Evolutionary conservation across 2,113 vertebrate genomes (phyloP).

Genomic region (Pipra filicauda): DNA sequence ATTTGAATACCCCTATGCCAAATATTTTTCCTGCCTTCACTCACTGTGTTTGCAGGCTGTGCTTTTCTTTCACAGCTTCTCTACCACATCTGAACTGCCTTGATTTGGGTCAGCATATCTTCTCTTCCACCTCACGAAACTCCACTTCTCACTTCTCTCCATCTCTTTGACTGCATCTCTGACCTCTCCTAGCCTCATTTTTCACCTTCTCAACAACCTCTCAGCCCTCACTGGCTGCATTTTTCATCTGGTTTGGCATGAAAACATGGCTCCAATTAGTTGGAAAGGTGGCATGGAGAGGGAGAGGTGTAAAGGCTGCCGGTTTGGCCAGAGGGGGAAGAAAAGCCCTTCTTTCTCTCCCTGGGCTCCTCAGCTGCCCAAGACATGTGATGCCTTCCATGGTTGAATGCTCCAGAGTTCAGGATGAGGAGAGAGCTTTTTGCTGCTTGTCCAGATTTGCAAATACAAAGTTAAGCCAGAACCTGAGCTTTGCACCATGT

Average conservation of each 20-base stretch:
- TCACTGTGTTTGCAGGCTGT: not conserved
- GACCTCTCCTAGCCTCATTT: constrained; percentile 9
- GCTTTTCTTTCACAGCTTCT: not conserved
- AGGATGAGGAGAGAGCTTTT: not conserved
- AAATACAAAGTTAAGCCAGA: not conserved
- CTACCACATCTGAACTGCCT: not conserved
- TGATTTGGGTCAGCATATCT: not conserved
- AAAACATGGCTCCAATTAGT: constrained; percentile 5
- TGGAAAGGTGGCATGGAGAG: not conserved
- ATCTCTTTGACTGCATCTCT: not conserved
- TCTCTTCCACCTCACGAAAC: not conserved
- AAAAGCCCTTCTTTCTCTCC: not conserved
- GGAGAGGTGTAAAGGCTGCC: not conserved
- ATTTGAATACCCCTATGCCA: not conserved
- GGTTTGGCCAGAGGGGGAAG: not conserved
- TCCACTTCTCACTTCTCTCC: not conserved
- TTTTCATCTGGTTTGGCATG: constrained; percentile 33
- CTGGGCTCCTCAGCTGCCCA: not conserved
- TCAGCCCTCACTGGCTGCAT: not conserved
- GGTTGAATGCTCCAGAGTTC: not conserved
- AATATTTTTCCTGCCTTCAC: not conserved
- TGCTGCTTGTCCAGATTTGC: not conserved
- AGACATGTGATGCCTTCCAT: not conserved
- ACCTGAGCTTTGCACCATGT: not conserved
- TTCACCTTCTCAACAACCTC: constrained; percentile 16